These are phyloP conservation scores for Brachyptera putata DNA, from an alignment of 2,888 invertebrate genomes.

Conservation along the genomic window DNA sequence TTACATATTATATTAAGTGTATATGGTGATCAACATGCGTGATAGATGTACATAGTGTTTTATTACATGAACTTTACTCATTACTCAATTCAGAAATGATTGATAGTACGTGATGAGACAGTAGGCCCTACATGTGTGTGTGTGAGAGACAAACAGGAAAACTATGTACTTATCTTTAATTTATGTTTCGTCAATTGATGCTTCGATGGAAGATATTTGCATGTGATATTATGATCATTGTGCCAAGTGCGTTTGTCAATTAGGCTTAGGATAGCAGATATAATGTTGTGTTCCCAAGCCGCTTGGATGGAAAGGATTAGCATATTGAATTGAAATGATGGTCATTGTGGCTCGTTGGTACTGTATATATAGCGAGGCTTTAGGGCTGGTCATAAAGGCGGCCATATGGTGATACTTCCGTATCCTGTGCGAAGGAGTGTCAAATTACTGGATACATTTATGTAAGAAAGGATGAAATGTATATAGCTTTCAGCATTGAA, in stretches of 20 bases:
- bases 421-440: constrained; percentile 10
- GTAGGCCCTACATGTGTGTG: too few relatives aligned
- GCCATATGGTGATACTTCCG: background rate
- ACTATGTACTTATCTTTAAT: background rate
- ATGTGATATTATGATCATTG: constrained; percentile 4
- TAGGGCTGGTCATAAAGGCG: background rate
- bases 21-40: too few relatives aligned
- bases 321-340: constrained; percentile 14
- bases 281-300: constrained; percentile 5
- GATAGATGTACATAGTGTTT: too few relatives aligned
- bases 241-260: background rate
- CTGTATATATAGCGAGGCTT: background rate
- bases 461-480: too few relatives aligned
- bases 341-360: too few relatives aligned
- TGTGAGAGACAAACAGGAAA: too few relatives aligned
- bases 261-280: too few relatives aligned
- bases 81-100: constrained; percentile 15
- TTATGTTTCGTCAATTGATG: constrained; percentile 1
- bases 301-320: background rate
- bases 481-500: too few relatives aligned
- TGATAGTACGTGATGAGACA: too few relatives aligned
- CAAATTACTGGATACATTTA: background rate
- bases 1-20: too few relatives aligned
- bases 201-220: too few relatives aligned
- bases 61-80: constrained; percentile 16